Evolutionary conservation across 2,888 invertebrate genomes (phyloP).

Genomic region (Morpho helenor): DNA sequence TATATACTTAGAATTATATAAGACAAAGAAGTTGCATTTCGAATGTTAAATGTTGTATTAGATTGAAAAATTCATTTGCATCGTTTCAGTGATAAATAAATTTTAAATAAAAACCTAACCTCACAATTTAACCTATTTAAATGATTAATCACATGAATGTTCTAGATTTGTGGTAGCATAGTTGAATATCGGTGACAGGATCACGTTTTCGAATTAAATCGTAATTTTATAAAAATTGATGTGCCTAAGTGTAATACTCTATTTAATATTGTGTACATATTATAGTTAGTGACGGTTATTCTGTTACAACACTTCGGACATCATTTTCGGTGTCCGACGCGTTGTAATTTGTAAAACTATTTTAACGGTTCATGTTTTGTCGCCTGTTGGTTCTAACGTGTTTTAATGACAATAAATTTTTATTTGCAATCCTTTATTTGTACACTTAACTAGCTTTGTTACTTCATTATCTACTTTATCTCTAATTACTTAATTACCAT

Average conservation of each 20-base stretch:
- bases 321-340: constrained; percentile 29
- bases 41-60: constrained; percentile 60
- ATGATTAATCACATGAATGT: constrained; percentile 48
- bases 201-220: constrained; percentile 71
- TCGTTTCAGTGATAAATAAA: constrained; percentile 30
- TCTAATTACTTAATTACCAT: neutral
- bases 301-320: constrained; percentile 48
- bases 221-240: constrained; percentile 80
- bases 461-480: neutral
- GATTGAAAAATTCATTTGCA: constrained; percentile 29
- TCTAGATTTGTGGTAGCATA: constrained; percentile 63
- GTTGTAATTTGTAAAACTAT: constrained; percentile 12
- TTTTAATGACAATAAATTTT: constrained; percentile 58
- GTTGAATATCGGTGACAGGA: constrained; percentile 59
- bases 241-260: constrained; percentile 80
- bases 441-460: constrained; percentile 10
- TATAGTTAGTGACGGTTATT: constrained; percentile 44
- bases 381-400: constrained; percentile 39
- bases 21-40: constrained; percentile 56
- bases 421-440: constrained; percentile 32
- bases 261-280: constrained; percentile 64
- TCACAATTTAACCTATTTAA: constrained; percentile 37
- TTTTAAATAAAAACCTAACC: constrained; percentile 40
- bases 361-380: constrained; percentile 30
- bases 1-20: constrained; percentile 57